Evolutionary conservation across 2,888 invertebrate species (phyloP).

Genomic region (Philereme vetulata): DNA sequence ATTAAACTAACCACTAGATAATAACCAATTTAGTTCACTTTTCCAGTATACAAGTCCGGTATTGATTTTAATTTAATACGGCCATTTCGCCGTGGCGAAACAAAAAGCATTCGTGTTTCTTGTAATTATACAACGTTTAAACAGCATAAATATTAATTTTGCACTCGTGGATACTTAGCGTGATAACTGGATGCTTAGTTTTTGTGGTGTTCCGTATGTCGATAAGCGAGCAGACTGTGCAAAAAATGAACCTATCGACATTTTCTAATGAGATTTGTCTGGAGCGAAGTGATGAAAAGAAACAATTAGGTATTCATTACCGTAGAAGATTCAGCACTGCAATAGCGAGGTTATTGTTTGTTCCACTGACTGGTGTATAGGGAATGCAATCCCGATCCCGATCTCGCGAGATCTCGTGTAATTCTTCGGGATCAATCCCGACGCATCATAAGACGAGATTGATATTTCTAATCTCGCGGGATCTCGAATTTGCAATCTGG

Average conservation of each 20-base stretch:
- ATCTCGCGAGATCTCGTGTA: too few relatives aligned
- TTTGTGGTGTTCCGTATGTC: slow-evolving; percentile 30
- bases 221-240: slow-evolving; percentile 3
- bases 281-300: slow-evolving; percentile 5
- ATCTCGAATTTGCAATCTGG: too few relatives aligned
- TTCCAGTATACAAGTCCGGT: slow-evolving; percentile 29
- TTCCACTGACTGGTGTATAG: background rate
- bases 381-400: too few relatives aligned
- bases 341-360: too few relatives aligned
- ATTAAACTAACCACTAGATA: background rate
- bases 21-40: slow-evolving; percentile 19
- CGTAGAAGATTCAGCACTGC: background rate
- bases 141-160: slow-evolving; percentile 74
- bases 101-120: slow-evolving; percentile 58
- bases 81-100: slow-evolving; percentile 39
- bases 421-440: too few relatives aligned
- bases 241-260: slow-evolving; percentile 10
- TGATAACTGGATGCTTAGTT: slow-evolving; percentile 60
- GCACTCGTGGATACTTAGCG: slow-evolving; percentile 60
- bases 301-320: slow-evolving; percentile 10
- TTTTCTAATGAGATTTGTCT: slow-evolving; percentile 13
- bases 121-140: slow-evolving; percentile 77
- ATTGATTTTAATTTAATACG: slow-evolving; percentile 37
- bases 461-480: too few relatives aligned
- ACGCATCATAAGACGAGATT: too few relatives aligned